Evolutionary conservation across 2,797 vertebrate genomes (phyloP), one percentile per base, ranked within the genome.

Genomic region (Pelobates cultripes): DNA sequence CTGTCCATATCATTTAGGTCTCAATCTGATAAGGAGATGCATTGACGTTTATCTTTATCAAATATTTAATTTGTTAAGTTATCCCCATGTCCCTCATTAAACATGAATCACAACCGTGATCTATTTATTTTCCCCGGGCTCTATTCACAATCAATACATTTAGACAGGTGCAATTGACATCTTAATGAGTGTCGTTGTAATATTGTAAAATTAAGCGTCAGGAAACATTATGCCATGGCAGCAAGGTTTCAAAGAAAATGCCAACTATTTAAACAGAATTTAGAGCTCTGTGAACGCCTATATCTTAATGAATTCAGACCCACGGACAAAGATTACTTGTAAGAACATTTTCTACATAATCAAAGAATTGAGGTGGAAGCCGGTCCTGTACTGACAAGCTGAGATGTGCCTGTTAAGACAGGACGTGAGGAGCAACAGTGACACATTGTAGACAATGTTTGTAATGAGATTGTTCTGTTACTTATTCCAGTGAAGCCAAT

Each of bases 151-250:
- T 94, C 94, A 91, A 94, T 94, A 92, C 66, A 67, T 79, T 89
- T 57, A 85, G 92, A 93, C 91, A 93, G 91, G 89, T 91, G 88
- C 91, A 73, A 92, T 93, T 92, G 92, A 86, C 91, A 91, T 92
- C 88, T 90, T 93, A 93, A 92, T 89, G 89, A 91, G 90, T 90
- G 88, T 78, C 89, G 89, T 85, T 79, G 87, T 89, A 88, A 90
- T 89, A 92, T 88, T 91, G 86, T 87, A 85, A 88, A 85, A 81
- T 85, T 83, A 83, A 86, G 87, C 91, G 75, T 79, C 5, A 86
- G 90, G 91, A 1, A 10, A 5, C 90, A 89, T 85, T 78, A 88
- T 87, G 88, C 88, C 89, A 81, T 91, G 88, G 89, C 88, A 83
- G 90, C 78, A 83, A 85, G 77, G 83, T 90, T 87, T 88, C 44